phyloP scores from a whole-genome alignment of 2,888 invertebrate genomes.

The Malthinus flaveolus region DNA sequence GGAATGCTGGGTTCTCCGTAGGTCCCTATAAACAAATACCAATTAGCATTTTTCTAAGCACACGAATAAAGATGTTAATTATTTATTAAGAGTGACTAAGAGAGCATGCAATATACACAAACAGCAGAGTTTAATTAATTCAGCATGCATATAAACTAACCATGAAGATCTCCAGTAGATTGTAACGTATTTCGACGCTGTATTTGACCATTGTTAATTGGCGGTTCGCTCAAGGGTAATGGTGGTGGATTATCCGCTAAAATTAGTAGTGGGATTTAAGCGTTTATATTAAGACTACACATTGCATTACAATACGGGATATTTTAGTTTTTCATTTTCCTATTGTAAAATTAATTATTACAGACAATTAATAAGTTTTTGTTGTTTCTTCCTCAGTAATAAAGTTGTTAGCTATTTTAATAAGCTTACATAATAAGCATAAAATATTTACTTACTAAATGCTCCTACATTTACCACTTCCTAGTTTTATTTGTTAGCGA shows the following conservation, averaged over 20 bases:
- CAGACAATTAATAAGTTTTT: no score
- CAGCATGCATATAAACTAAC: constrained; percentile 43
- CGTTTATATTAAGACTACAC: neutral
- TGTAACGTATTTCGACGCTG: constrained; percentile 47
- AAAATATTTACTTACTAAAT: no score
- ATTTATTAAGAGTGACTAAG: neutral
- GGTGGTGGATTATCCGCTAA: constrained; percentile 63
- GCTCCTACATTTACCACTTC: no score
- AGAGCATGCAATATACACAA: neutral
- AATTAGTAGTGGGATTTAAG: constrained; percentile 5
- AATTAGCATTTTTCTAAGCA: neutral
- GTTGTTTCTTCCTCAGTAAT: no score
- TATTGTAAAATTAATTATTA: neutral
- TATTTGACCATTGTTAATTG: constrained; percentile 47
- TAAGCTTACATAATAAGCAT: neutral
- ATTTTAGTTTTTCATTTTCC: neutral
- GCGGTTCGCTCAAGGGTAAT: constrained; percentile 62
- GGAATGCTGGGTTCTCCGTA: constrained; percentile 31
- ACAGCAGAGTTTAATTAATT: neutral
- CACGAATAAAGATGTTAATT: neutral
- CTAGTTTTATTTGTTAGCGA: no score
- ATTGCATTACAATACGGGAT: constrained; percentile 4
- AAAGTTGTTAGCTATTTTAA: neutral
- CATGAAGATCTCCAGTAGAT: constrained; percentile 49
- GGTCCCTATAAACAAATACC: constrained; percentile 19